Evolutionary conservation across 1,140 invertebrate species (phyloP), one percentile per base, ranked within the genome.

Genomic region (Centruroides vittatus): DNA sequence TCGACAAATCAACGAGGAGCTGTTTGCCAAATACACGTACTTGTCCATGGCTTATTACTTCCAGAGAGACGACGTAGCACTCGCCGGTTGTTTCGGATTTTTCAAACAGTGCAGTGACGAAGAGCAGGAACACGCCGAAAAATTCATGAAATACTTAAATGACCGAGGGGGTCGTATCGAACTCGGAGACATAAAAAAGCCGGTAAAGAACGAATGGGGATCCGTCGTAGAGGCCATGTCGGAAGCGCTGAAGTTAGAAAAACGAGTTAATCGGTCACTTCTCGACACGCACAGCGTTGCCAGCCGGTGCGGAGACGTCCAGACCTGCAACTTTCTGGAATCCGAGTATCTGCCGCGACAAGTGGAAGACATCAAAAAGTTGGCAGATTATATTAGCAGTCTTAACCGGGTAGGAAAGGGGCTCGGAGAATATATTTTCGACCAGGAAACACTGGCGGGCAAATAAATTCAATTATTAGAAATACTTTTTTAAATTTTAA

Each of bases 1-100:
- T 71, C 81, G 83, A 55, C 88, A 92, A 74, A 90, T 93, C 66
- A 91, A 91, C 74, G 74, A 36, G 41, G 41, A 23, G 6, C 52
- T 58, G 57, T 12, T 4, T 6, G 46, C 63, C 54, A 59, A 41
- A 53, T 57, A 59, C 36, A 4, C 36, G 4, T 41, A 41, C 10
- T 66, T 80, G 4, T 41, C 36, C 7, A 41, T 41, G 81, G 72
- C 76, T 47, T 78, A 70, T 66, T 79, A 82, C 69, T 84, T 83
- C 65, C 78, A 82, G 62, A 73, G 83, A 23, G 80, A 84, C 67
- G 83, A 84, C 72, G 79, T 84, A n/a, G 80, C 81, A n/a, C 72
- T 85, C 36, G 73, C 73, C 34, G 81, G 81, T 36, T 75, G 82
- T 48, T 54, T 70, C 57, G 80, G 80, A 63, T 83, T 72, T 67